These are phyloP conservation scores for Dolichallabes microphthalmus DNA, from an alignment of 2,113 vertebrate species.

Conservation along the genomic window DNA sequence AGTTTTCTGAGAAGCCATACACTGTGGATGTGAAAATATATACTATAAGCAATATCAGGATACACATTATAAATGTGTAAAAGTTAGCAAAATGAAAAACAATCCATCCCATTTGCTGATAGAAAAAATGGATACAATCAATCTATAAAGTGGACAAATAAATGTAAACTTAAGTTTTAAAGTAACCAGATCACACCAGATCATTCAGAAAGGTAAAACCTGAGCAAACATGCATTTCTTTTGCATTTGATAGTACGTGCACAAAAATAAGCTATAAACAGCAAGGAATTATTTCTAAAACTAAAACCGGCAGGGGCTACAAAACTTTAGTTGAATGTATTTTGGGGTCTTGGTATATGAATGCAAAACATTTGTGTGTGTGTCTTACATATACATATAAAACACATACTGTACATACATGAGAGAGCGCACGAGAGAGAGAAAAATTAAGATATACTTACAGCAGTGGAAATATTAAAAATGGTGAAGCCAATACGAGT, in stretches of 20 bases:
- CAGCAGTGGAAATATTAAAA: slow-evolving; percentile 90
- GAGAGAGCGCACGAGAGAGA: too few relatives aligned
- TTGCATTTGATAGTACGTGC: neutral
- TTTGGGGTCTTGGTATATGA: neutral
- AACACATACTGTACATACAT: neutral
- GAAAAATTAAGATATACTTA: slow-evolving; percentile 76
- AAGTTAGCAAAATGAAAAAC: neutral
- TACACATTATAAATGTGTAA: neutral
- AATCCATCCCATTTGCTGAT: neutral
- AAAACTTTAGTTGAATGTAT: neutral
- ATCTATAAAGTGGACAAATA: neutral
- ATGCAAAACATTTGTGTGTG: neutral
- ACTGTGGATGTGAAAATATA: slow-evolving; percentile 65
- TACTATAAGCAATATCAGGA: neutral
- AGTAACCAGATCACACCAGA: neutral
- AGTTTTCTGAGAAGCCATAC: slow-evolving; percentile 90
- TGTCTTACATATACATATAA: neutral
- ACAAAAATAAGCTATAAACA: neutral
- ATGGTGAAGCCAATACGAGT: slow-evolving; percentile 83
- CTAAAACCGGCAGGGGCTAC: neutral
- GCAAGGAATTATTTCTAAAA: neutral
- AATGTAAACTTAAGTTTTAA: too few relatives aligned
- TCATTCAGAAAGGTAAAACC: neutral
- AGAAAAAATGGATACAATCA: neutral
- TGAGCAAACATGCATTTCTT: neutral